These are phyloP conservation scores for Chionodraco myersi DNA, from an alignment of 2,113 vertebrate genomes.

Conservation along the genomic window DNA sequence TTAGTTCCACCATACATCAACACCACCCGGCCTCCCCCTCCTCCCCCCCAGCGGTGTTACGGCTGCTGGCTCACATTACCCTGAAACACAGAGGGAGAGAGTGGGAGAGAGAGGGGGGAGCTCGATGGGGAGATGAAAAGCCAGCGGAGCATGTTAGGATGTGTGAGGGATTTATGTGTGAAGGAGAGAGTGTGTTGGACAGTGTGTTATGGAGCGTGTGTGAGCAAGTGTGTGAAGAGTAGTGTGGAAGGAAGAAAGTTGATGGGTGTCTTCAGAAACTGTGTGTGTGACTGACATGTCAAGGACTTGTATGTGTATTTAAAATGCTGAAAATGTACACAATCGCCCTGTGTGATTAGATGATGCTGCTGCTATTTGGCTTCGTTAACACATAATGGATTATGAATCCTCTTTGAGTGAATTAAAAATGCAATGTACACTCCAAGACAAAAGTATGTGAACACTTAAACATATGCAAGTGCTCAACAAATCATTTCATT, in stretches of 20 bases:
- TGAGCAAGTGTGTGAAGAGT: conserved; percentile 43
- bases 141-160: conserved; percentile 72
- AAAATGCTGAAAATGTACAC: conserved; percentile 41
- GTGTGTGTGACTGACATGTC: conserved; percentile 12
- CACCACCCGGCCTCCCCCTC: conserved; percentile 36
- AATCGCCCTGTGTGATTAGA: not conserved
- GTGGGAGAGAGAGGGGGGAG: not conserved
- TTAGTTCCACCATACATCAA: conserved; percentile 85
- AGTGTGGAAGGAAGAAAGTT: conserved; percentile 39
- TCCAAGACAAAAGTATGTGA: conserved; percentile 8
- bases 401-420: not conserved
- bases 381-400: conserved; percentile 12
- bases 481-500: not conserved
- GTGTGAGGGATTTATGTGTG: conserved; percentile 74
- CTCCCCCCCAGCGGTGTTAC: conserved; percentile 49
- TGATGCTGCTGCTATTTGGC: not conserved
- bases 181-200: conserved; percentile 54
- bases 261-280: conserved; percentile 35
- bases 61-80: conserved; percentile 72
- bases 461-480: not conserved
- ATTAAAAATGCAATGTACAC: not conserved
- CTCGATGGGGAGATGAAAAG: conserved; percentile 56
- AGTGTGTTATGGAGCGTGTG: conserved; percentile 49
- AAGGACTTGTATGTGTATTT: not conserved
- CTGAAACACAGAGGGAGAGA: conserved; percentile 56